Evolutionary conservation across 2,888 invertebrate species (phyloP), one percentile per base, ranked within the genome.

Genomic region (Caenorhabditis afra): DNA sequence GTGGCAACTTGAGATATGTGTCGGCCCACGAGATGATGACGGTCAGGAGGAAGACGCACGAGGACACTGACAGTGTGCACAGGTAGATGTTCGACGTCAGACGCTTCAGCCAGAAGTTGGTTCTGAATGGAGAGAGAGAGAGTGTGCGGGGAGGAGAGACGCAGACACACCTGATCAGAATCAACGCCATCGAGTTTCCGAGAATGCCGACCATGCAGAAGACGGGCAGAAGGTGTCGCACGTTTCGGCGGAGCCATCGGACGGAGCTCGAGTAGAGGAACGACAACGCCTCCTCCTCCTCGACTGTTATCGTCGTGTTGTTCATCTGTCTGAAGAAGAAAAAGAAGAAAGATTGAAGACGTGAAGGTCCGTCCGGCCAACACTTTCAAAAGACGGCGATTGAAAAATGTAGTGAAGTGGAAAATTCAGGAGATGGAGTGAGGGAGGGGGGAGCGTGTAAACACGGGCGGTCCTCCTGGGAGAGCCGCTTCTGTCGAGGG

Each of bases 61-160:
- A 85, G 65, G 87, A 87, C 7, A 88, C 65, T 18, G 89, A 89
- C 49, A 90, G 77, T 3, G 87, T 85, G 75, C 86, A 87, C 18
- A 90, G 80, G 75, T 90, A 90, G 53, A 87, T 82, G 79, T 89
- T 89, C 3, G 90, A 90, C 14, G 90, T 90, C 5, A 90, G 82
- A 14, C 87, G 79, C 35, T 83, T 81, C 65, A 90, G 78, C 89
- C 88, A 88, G 78, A 88, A 89, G 70, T 90, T 90, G 8, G 88
- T 90, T 68, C 88, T 89, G 62, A 55, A 87, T 79, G 35, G 20
- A n/a, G n/a, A n/a, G n/a, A n/a, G n/a, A n/a, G n/a, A n/a, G n/a
- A n/a, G n/a, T n/a, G n/a, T n/a, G n/a, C n/a, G n/a, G n/a, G n/a
- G n/a, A n/a, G n/a, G n/a, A n/a, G n/a, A n/a, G n/a, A n/a, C n/a